These are phyloP conservation scores for Pristionchus entomophagus DNA, from an alignment of 2,888 invertebrate species.

Conservation along the genomic window DNA sequence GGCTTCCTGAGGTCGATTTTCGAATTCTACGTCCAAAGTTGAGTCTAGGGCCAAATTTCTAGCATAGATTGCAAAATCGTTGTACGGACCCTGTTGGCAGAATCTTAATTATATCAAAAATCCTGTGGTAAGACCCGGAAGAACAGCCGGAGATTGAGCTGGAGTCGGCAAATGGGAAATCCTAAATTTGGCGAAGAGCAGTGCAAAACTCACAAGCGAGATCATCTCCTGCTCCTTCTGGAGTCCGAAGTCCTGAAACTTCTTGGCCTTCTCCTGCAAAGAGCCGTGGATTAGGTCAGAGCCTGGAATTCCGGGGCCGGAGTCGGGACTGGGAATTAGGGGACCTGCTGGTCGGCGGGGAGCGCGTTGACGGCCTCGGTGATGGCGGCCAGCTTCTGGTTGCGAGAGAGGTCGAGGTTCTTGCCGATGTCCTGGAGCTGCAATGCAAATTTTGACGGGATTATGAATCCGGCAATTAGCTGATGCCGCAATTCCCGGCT, in stretches of 20 bases:
- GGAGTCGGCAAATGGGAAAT: not conserved
- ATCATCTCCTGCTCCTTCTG: constrained; percentile 43
- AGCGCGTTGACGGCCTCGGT: not conserved
- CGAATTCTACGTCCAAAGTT: no score
- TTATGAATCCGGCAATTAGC: not conserved
- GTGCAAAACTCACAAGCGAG: not conserved
- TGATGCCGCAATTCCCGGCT: not conserved
- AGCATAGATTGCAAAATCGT: no score
- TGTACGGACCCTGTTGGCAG: no score
- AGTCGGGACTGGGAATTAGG: not conserved
- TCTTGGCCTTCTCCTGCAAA: constrained; percentile 38
- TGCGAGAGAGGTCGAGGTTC: constrained; percentile 35
- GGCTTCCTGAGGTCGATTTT: no score
- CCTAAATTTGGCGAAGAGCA: not conserved
- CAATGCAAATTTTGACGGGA: not conserved
- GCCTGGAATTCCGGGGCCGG: not conserved
- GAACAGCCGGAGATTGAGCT: not conserved
- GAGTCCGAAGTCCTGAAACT: constrained; percentile 35
- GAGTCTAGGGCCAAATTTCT: no score
- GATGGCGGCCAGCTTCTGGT: constrained; percentile 38
- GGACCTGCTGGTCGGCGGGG: constrained; percentile 41
- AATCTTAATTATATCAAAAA: no score
- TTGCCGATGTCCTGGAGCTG: constrained; percentile 30
- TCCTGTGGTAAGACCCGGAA: no score
- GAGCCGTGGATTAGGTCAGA: not conserved